Evolutionary conservation across 2,888 invertebrate genomes (phyloP).

Genomic region (Lepidonotus clava): DNA sequence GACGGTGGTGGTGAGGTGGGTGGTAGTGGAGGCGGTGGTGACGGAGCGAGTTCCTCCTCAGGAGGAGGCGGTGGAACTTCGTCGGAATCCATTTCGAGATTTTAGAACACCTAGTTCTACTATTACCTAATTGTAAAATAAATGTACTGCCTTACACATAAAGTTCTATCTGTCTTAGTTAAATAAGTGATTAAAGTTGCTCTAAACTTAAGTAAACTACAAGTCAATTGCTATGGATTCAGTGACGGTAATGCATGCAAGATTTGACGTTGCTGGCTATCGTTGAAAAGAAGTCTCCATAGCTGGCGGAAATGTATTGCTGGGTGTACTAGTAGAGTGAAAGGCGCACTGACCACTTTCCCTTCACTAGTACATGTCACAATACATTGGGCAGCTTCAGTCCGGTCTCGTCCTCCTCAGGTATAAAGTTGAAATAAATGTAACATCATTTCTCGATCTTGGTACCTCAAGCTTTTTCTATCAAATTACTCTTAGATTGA

Average conservation of each 20-base stretch:
- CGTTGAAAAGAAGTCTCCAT: neutral
- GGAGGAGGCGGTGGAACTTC: neutral
- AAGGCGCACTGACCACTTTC: constrained; percentile 51
- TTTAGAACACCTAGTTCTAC: too few species aligned
- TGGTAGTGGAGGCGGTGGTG: constrained; percentile 51
- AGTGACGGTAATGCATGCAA: neutral
- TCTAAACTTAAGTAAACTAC: too few species aligned
- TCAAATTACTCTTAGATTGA: too few species aligned
- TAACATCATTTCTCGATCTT: too few species aligned
- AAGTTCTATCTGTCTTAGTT: too few species aligned
- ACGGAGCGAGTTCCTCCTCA: constrained; percentile 1
- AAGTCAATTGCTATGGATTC: too few species aligned
- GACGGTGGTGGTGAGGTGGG: constrained; percentile 66
- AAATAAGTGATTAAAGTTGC: too few species aligned
- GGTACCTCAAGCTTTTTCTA: too few species aligned
- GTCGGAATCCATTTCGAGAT: neutral
- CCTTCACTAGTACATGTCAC: constrained; percentile 56
- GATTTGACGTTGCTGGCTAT: neutral
- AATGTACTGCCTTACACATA: too few species aligned
- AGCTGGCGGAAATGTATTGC: constrained; percentile 53
- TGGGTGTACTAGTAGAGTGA: constrained; percentile 56
- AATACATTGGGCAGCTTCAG: constrained; percentile 49
- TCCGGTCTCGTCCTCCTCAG: too few species aligned
- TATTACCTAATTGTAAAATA: too few species aligned
- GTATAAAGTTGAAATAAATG: too few species aligned